phyloP scores from a whole-genome alignment of 2,797 vertebrate genomes.

The Tadarida brasiliensis region DNA sequence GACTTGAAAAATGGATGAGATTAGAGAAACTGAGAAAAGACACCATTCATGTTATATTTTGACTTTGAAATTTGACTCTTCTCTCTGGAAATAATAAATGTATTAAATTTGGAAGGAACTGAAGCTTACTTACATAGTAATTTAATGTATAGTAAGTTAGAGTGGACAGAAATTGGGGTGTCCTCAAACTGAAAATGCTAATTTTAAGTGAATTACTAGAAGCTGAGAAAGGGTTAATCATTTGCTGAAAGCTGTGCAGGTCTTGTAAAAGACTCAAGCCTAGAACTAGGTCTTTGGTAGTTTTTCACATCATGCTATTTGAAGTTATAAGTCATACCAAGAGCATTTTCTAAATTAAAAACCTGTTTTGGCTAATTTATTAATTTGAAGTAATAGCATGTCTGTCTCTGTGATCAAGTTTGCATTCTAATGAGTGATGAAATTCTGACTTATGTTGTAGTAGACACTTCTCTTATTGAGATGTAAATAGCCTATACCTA shows the following conservation, averaged over 20 bases:
- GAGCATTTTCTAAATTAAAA: constrained; percentile 14
- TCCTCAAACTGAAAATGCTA: background rate
- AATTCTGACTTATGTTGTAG: background rate
- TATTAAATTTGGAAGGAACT: background rate
- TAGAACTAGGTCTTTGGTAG: background rate
- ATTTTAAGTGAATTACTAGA: constrained; percentile 4
- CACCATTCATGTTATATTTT: background rate
- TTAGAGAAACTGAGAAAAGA: background rate
- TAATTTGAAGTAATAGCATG: constrained; percentile 16
- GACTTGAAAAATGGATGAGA: background rate
- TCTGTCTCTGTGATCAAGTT: background rate
- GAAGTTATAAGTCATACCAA: background rate
- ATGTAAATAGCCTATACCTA: background rate
- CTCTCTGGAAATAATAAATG: background rate
- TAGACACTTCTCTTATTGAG: background rate
- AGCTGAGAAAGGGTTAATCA: background rate
- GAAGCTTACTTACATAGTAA: background rate
- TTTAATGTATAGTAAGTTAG: constrained; percentile 15
- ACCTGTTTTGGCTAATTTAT: background rate
- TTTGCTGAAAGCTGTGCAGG: background rate
- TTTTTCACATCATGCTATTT: background rate
- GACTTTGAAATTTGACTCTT: background rate
- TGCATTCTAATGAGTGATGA: background rate
- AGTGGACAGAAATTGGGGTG: background rate
- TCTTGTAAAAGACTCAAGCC: background rate